These are phyloP conservation scores for Idaea straminata DNA, from an alignment of 2,888 invertebrate genomes.

Conservation along the genomic window DNA sequence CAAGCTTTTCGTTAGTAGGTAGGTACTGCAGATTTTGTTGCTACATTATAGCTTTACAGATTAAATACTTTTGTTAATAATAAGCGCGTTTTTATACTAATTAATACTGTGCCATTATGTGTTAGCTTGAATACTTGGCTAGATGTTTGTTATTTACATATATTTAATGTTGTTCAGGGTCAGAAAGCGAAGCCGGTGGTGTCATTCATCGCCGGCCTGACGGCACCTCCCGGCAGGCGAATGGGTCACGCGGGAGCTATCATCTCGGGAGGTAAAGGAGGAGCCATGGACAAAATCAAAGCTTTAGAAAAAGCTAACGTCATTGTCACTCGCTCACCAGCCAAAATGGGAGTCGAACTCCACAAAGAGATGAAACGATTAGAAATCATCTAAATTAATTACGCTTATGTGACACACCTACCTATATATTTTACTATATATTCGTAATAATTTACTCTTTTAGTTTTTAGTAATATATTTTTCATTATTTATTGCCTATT, in stretches of 20 bases:
- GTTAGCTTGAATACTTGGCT: neutral
- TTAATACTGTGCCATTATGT: neutral
- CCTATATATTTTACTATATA: conserved; percentile 17
- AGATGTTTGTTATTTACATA: conserved; percentile 5
- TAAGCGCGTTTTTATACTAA: neutral
- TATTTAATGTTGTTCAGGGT: conserved; percentile 79
- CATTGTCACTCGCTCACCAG: conserved; percentile 96
- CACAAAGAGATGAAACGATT: conserved; percentile 93
- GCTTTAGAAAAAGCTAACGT: conserved; percentile 96
- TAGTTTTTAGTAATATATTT: conserved; percentile 63
- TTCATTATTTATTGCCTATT: conserved; percentile 62
- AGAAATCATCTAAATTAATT: conserved; percentile 75
- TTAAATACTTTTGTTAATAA: too few species aligned
- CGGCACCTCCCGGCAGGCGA: conserved; percentile 97
- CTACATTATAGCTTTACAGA: too few species aligned
- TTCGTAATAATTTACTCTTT: conserved; percentile 52
- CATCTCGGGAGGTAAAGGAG: conserved; percentile 99
- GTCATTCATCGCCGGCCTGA: conserved; percentile 98
- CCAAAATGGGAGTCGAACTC: conserved; percentile 95
- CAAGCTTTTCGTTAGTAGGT: too few species aligned
- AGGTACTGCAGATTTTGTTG: too few species aligned
- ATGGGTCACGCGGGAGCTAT: conserved; percentile 99
- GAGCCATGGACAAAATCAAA: conserved; percentile 98
- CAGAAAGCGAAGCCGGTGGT: conserved; percentile 97
- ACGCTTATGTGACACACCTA: neutral